Evolutionary conservation across 2,113 vertebrate genomes (phyloP).

Genomic region (Falco punctatus): DNA sequence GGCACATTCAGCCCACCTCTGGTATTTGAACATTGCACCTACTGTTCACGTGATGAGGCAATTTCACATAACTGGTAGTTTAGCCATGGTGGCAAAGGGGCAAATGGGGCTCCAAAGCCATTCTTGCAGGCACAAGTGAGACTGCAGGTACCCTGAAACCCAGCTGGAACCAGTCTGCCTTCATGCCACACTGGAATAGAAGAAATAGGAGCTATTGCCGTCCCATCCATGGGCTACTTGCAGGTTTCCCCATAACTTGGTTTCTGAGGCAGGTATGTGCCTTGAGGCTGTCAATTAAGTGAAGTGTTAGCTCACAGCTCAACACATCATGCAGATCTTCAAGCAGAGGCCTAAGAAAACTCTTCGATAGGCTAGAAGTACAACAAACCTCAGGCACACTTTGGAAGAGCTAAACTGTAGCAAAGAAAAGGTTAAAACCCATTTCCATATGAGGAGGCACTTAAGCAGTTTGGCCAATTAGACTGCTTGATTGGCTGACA

Average conservation of each 20-base stretch:
- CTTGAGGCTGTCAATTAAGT: neutral
- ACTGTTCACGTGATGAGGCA: neutral
- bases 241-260: neutral
- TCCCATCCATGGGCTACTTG: neutral
- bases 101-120: neutral
- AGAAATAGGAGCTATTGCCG: neutral
- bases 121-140: neutral
- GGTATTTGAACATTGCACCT: neutral
- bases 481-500: slow-evolving; percentile 17
- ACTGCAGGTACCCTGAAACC: neutral
- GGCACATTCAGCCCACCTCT: neutral
- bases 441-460: neutral
- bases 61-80: neutral
- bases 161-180: neutral
- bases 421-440: slow-evolving; percentile 29
- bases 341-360: neutral
- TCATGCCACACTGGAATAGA: neutral
- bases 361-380: neutral
- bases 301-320: neutral
- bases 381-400: neutral
- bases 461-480: slow-evolving; percentile 44
- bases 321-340: neutral
- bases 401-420: neutral
- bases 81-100: neutral
- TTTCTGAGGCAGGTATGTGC: neutral